phyloP scores from a whole-genome alignment of 2,797 vertebrate species.

The Echeneis naucrates region DNA sequence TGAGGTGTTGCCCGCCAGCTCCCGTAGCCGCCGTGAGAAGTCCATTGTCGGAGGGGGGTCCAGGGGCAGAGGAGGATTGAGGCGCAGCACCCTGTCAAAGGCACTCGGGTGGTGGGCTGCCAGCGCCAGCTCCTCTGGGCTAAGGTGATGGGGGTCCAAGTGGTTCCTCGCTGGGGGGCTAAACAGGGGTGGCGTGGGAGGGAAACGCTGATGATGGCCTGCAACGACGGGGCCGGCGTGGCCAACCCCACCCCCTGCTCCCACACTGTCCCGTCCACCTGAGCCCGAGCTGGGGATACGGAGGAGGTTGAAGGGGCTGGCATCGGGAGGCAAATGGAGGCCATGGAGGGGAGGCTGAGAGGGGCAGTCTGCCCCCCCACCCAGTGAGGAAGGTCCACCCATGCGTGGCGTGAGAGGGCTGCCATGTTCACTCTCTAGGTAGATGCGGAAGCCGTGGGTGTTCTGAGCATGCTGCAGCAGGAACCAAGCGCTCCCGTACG shows the following conservation, averaged over 20 bases:
- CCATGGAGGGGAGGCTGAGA: constrained; percentile 98
- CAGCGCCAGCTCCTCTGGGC: constrained; percentile 98
- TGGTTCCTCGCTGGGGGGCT: constrained; percentile 98
- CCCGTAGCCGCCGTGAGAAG: constrained; percentile 98
- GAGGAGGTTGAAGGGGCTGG: constrained; percentile 99
- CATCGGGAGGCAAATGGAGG: constrained; percentile 98
- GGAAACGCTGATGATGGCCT: constrained; percentile 93
- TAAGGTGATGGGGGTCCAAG: constrained; percentile 98
- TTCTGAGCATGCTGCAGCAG: constrained; percentile 99
- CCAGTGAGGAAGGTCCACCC: constrained; percentile 91
- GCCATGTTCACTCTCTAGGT: constrained; percentile 99
- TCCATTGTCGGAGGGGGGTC: constrained; percentile 99
- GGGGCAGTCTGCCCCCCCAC: constrained; percentile 94
- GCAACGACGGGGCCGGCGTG: constrained; percentile 85
- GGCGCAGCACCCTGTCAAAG: constrained; percentile 99
- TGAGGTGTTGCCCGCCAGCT: constrained; percentile 98
- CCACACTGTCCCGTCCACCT: constrained; percentile 90
- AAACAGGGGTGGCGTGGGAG: constrained; percentile 98
- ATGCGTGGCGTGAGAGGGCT: constrained; percentile 97
- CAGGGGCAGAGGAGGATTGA: constrained; percentile 98
- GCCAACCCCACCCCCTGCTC: constrained; percentile 81
- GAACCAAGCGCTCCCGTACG: constrained; percentile 99
- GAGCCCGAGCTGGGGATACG: constrained; percentile 97
- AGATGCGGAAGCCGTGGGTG: constrained; percentile 98
- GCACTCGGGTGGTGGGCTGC: constrained; percentile 99